Evolutionary conservation across 2,888 invertebrate species (phyloP).

Genomic region (Merodon equestris): DNA sequence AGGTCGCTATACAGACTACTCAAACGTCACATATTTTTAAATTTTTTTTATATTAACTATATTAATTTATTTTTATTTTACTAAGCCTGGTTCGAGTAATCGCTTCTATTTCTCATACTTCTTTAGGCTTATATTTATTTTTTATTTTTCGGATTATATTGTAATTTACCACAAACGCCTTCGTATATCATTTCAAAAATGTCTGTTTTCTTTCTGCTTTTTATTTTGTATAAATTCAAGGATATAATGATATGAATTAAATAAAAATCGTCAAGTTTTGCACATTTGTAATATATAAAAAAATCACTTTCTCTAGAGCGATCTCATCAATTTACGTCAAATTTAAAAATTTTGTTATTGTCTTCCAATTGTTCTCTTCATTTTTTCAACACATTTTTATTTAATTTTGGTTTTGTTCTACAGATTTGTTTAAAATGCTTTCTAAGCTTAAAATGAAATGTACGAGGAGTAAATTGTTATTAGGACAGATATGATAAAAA

Average conservation of each 20-base stretch:
- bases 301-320: constrained; percentile 58
- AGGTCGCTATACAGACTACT: not conserved
- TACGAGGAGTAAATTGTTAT: not conserved
- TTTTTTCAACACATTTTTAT: not conserved
- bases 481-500: not conserved
- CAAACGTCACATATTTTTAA: not conserved
- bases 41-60: no score
- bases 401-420: not conserved
- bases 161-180: no score
- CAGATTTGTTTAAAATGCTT: not conserved
- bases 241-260: constrained; percentile 48
- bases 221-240: not conserved
- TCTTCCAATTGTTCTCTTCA: constrained; percentile 36
- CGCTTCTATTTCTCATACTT: no score
- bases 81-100: no score
- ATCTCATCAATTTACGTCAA: constrained; percentile 40
- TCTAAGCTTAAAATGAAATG: not conserved
- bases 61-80: no score
- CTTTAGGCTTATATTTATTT: no score
- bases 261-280: constrained; percentile 42
- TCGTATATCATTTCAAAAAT: no score
- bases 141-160: no score
- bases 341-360: constrained; percentile 39
- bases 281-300: constrained; percentile 38
- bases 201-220: not conserved